A percentile compares a stretch with the other conserved stretches of the same genome.
Conservation (phyloP, 2,888 invertebrate genomes). For the Netelia melanura region DNA sequence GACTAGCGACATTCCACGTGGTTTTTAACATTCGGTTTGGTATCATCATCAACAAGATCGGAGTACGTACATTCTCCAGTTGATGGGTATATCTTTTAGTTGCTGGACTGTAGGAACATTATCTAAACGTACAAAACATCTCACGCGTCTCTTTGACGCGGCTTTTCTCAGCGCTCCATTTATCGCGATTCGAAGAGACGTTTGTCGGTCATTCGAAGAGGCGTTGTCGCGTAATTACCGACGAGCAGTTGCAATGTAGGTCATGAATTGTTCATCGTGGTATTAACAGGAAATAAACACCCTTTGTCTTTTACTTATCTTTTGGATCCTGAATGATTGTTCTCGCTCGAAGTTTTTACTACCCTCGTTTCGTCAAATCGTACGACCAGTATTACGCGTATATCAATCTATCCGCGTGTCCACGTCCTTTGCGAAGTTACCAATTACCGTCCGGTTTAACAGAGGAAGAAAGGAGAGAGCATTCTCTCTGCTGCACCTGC, state of each 20-base stretch:
- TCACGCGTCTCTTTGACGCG: background rate
- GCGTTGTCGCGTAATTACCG: slow-evolving; percentile 83
- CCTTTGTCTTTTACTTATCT: too few species aligned
- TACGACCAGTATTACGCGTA: background rate
- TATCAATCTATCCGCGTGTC: slow-evolving; percentile 1
- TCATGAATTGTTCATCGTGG: too few species aligned
- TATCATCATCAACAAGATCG: slow-evolving; percentile 4
- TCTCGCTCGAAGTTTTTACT: too few species aligned
- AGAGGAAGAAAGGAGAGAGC: slow-evolving; percentile 30
- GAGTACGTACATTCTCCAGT: slow-evolving; percentile 38
- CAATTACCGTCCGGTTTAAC: slow-evolving; percentile 27
- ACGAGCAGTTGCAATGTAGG: slow-evolving; percentile 76
- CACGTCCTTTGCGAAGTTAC: slow-evolving; percentile 52
- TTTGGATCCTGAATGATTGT: too few species aligned
- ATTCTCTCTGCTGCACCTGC: slow-evolving; percentile 43
- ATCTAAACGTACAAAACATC: slow-evolving; percentile 24
- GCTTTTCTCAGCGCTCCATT: slow-evolving; percentile 66
- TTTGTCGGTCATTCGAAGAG: slow-evolving; percentile 78
- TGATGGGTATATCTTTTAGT: slow-evolving; percentile 32
- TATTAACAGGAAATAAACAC: too few species aligned
- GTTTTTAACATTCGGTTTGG: slow-evolving; percentile 7
- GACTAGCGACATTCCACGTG: background rate
- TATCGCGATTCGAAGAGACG: slow-evolving; percentile 78
- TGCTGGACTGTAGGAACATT: too few species aligned
- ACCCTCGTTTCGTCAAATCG: too few species aligned